Percentiles rank a stretch among this genome's conserved stretches.
Evolutionary conservation across 2,888 invertebrate species (phyloP).

Genomic region (Cantharis rufa): DNA sequence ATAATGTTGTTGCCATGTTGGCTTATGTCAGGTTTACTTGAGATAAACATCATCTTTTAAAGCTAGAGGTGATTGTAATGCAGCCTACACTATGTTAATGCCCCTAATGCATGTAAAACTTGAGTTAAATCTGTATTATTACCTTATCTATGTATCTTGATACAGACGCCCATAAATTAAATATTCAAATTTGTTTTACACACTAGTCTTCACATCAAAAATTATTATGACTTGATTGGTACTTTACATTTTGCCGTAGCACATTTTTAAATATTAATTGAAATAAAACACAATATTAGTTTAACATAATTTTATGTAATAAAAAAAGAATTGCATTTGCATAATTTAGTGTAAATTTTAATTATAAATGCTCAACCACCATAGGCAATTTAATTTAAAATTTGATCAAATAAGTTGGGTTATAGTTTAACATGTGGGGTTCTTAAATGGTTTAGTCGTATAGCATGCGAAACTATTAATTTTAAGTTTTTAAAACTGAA

Average conservation of each 20-base stretch:
- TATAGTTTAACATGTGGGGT: background rate
- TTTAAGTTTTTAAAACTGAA: background rate
- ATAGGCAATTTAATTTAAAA: background rate
- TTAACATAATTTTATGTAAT: background rate
- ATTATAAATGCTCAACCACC: background rate
- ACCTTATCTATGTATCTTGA: conserved; percentile 37
- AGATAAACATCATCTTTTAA: conserved; percentile 31
- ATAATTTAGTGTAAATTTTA: background rate
- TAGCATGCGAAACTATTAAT: background rate
- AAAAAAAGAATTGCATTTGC: background rate
- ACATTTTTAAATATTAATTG: background rate
- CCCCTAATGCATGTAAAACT: conserved; percentile 41
- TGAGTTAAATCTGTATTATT: conserved; percentile 40
- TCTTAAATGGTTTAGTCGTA: background rate
- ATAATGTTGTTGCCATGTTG: conserved; percentile 28
- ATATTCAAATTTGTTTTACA: conserved; percentile 15
- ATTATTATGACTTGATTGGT: background rate
- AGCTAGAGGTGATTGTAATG: conserved; percentile 33
- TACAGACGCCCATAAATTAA: conserved; percentile 30
- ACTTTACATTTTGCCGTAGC: background rate
- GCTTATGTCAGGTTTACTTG: conserved; percentile 31
- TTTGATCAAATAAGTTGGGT: background rate
- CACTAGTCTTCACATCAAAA: background rate
- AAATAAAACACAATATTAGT: background rate
- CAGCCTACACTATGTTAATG: conserved; percentile 36